Percentiles rank a stretch among this genome's conserved stretches.
Evolutionary conservation across 1,140 invertebrate species (phyloP).

Genomic region (Leptinotarsa lineolata): DNA sequence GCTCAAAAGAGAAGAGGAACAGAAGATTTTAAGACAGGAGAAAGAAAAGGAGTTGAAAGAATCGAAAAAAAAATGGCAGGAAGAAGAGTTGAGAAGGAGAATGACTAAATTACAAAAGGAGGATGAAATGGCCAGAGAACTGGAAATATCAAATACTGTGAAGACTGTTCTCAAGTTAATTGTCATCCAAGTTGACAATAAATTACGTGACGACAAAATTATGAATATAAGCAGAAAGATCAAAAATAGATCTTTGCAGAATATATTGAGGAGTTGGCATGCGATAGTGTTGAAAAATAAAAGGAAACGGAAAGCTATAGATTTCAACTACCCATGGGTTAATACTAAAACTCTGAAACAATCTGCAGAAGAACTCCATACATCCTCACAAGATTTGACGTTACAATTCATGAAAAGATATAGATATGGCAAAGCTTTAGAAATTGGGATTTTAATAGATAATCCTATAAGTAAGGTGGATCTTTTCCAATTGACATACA

Average conservation of each 20-base stretch:
- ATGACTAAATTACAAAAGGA: slow-evolving; percentile 29
- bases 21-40: slow-evolving; percentile 26
- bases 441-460: slow-evolving; percentile 53
- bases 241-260: slow-evolving; percentile 53
- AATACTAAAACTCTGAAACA: slow-evolving; percentile 58
- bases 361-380: slow-evolving; percentile 60
- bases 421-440: slow-evolving; percentile 57
- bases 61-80: slow-evolving; percentile 29
- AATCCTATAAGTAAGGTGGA: slow-evolving; percentile 55
- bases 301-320: slow-evolving; percentile 59
- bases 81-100: slow-evolving; percentile 35
- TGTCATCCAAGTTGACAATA: slow-evolving; percentile 33
- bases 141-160: slow-evolving; percentile 39
- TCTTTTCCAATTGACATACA: slow-evolving; percentile 58
- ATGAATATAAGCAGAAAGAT: slow-evolving; percentile 51
- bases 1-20: slow-evolving; percentile 35
- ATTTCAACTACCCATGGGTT: slow-evolving; percentile 67
- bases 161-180: slow-evolving; percentile 49
- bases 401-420: slow-evolving; percentile 62
- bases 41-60: slow-evolving; percentile 40
- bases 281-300: slow-evolving; percentile 51
- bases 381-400: slow-evolving; percentile 59
- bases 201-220: slow-evolving; percentile 55
- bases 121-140: slow-evolving; percentile 37
- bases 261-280: slow-evolving; percentile 60